These are phyloP conservation scores for Dissostichus mawsoni DNA, from an alignment of 2,113 vertebrate species.

Conservation along the genomic window DNA sequence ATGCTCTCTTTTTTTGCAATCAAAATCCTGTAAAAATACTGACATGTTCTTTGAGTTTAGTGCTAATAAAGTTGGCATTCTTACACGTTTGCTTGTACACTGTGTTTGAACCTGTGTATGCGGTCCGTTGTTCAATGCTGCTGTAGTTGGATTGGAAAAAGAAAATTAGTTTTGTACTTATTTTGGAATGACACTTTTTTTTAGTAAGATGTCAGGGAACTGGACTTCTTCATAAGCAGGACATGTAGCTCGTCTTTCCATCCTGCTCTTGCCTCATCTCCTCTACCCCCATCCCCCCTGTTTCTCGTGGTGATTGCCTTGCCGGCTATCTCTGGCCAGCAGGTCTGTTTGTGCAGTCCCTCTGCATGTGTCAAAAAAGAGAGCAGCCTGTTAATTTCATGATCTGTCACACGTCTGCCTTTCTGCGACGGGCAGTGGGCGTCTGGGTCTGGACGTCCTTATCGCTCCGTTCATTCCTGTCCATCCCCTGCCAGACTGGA, in stretches of 20 bases:
- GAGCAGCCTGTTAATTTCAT: constrained; percentile 74
- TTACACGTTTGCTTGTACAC: no score
- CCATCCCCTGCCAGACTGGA: constrained; percentile 63
- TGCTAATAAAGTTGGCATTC: not conserved
- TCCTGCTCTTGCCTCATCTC: not conserved
- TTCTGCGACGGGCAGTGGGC: constrained; percentile 41
- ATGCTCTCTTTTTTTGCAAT: not conserved
- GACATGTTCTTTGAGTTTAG: not conserved
- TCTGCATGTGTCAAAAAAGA: constrained; percentile 69
- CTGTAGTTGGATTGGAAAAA: not conserved
- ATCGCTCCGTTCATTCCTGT: constrained; percentile 70
- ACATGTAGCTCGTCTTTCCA: constrained; percentile 23
- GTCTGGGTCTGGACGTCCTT: constrained; percentile 65
- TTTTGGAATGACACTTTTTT: not conserved
- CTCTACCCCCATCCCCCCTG: not conserved
- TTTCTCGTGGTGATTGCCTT: constrained; percentile 71
- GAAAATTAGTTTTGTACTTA: not conserved
- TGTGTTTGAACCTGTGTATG: no score
- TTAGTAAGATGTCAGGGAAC: constrained; percentile 25
- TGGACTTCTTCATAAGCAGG: constrained; percentile 12
- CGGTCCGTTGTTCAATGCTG: no score
- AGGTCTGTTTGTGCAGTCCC: constrained; percentile 77
- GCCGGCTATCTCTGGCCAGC: constrained; percentile 75
- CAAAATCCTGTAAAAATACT: not conserved
- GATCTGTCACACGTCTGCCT: constrained; percentile 73